These are phyloP conservation scores for Calonectris borealis DNA, from an alignment of 2,113 vertebrate species.

Conservation along the genomic window DNA sequence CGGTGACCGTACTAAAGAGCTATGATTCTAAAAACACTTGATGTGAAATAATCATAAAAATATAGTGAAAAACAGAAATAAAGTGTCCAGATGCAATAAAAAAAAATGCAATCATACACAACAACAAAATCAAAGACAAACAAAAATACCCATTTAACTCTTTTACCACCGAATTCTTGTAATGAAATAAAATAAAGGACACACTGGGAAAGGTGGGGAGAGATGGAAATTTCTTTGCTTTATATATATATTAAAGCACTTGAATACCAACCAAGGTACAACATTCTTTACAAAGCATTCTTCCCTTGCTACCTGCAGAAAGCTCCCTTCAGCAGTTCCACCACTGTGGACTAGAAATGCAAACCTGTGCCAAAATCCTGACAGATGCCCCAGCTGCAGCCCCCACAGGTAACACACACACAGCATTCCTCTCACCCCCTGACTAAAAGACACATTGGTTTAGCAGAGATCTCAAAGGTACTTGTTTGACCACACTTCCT, in stretches of 20 bases:
- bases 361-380: no score
- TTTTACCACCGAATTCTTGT: neutral
- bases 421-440: no score
- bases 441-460: rapidly evolving
- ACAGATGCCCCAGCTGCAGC: no score
- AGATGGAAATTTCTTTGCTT: neutral
- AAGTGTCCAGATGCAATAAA: neutral
- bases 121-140: neutral
- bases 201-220: neutral
- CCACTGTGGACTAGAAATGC: rapidly evolving
- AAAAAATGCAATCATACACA: neutral
- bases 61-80: neutral
- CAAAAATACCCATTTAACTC: neutral
- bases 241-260: neutral
- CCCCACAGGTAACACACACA: rapidly evolving
- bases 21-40: neutral
- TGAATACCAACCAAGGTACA: neutral
- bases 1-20: neutral
- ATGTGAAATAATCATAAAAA: neutral
- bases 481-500: neutral
- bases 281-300: neutral
- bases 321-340: neutral
- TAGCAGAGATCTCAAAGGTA: neutral
- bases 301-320: neutral
- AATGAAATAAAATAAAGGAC: neutral